Evolutionary conservation across 2,113 vertebrate genomes (phyloP), one percentile per base, ranked within the genome.

Genomic region (Chaetodon auriga): DNA sequence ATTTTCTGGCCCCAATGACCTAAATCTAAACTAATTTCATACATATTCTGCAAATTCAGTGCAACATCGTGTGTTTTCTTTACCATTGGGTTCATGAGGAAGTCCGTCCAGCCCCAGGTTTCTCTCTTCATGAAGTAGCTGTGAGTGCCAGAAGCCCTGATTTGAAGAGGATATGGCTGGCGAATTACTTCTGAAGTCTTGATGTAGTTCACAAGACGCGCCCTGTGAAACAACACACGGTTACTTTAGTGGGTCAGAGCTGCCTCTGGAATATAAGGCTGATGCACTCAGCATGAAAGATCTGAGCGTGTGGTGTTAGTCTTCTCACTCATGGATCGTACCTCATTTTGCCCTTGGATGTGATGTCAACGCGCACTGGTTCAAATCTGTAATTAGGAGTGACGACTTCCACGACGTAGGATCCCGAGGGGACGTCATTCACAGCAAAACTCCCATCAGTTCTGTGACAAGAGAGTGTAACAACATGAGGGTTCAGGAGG

Each of bases 61-160:
- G 11, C 11, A 65, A 38, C 16, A 55, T 19, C 16, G 8, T 35
- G 0, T 35, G n/a, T 12, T 35, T 38, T 84, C 94, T 93, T 3
- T 96, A 99, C 98, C 98, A 99, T 99, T 55, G 98, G 98, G 80
- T 99, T 99, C 98, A 99, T 99, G 25, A 99, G 96, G 89, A 99
- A 99, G 91, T 99, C 98, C 55, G 97, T 98, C 98, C 98, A 99
- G 25, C 98, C 98, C 98, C 98, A 99, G 12, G 97, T 98, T 87
- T 99, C 98, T 84, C 98, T 96, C 93, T 99, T 99, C 95, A 98
- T 97, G 62, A 99, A 99, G 86, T 99, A 99, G 14, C 94, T 96
- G 84, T 97, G 97, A 72, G 96, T 96, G 9, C 98, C 98, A 53
- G 87, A 94, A 46, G 98, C 96, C 84, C 97, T 96, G 93, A 99